A percentile compares a stretch with the other conserved stretches of the same genome.
These are phyloP conservation scores for Zaprionus gabonicus DNA, from an alignment of 1,140 invertebrate species.

Conservation along the genomic window DNA sequence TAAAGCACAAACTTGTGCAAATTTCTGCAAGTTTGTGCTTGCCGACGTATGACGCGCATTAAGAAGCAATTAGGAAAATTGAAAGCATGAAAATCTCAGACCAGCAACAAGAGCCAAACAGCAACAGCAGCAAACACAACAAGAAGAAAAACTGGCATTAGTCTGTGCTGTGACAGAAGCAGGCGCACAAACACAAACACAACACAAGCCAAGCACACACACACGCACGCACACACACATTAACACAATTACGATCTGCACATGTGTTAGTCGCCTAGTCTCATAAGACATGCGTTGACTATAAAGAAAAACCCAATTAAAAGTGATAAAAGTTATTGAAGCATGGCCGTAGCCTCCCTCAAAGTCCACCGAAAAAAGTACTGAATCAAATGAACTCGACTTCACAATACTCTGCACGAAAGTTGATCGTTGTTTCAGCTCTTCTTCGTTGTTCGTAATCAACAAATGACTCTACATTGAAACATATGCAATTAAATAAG, in stretches of 20 bases:
- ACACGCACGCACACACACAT: conserved; percentile 36
- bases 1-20: conserved; percentile 41
- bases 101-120: conserved; percentile 23
- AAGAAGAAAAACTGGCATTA: conserved; percentile 53
- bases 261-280: conserved; percentile 68
- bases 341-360: conserved; percentile 32
- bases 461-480: too few relatives aligned
- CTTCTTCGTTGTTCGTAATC: too few relatives aligned
- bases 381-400: not conserved
- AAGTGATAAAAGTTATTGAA: conserved; percentile 83
- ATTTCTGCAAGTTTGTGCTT: conserved; percentile 38
- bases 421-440: not conserved
- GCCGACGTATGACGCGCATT: conserved; percentile 56
- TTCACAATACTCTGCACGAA: not conserved
- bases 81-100: conserved; percentile 52
- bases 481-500: too few relatives aligned
- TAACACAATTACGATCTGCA: conserved; percentile 78
- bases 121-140: conserved; percentile 27
- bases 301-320: conserved; percentile 83
- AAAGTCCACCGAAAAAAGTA: not conserved
- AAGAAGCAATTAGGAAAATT: conserved; percentile 76
- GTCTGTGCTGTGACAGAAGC: conserved; percentile 59
- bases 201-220: conserved; percentile 22
- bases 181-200: conserved; percentile 37
- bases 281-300: conserved; percentile 72